Base-by-base conservation (phyloP, 2,113 vertebrate genomes). In the Sinocyclocheilus rhinocerous region DNA sequence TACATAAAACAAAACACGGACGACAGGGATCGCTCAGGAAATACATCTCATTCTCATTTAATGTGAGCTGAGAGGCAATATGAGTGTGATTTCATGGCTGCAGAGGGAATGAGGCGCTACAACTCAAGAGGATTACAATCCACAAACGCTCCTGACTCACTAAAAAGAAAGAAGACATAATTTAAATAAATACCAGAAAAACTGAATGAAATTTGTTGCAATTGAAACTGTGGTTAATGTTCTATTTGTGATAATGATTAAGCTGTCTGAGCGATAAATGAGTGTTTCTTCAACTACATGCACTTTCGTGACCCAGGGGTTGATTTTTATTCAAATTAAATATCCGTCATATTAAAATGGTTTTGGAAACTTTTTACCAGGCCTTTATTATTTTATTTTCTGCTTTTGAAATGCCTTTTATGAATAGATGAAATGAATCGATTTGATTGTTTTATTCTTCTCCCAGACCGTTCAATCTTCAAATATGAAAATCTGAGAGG, bases 221-320 rank as follows among this genome's bases (percentile, higher is more conserved):
- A 93, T 91, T 92, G 92, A n/a, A n/a, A n/a, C n/a, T n/a, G n/a
- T n/a, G 78, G 89, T 92, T 89, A 94, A 89, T 91, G 87, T 88
- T 90, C 90, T 70, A 63, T 92, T 80, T 88, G 87, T 83, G 91
- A 89, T 84, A 86, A 85, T 90, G 88, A 92, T 92, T 89, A 90
- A 79, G 89, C 78, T 22, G 76, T 76, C 89, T 85, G 84, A 90
- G 91, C 87, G 22, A 89, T 86, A 70, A 77, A 79, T 81, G 57
- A 0, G 12, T 26, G 42, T 48, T 76, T 16, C 22, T 26, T 50
- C 12, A 55, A 55, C 13, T 52, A 11, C 15, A 33, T 16, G 75
- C 15, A 55, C 16, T 18, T 77, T 48, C 0, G 26, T 9, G 48
- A 77, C 15, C 75, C 26, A 67, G 12, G 4, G 50, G n/a, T 50